Percentiles rank a stretch among this genome's conserved stretches.
Evolutionary conservation across 2,797 vertebrate genomes (phyloP).

Genomic region (Chelon labrosus): DNA sequence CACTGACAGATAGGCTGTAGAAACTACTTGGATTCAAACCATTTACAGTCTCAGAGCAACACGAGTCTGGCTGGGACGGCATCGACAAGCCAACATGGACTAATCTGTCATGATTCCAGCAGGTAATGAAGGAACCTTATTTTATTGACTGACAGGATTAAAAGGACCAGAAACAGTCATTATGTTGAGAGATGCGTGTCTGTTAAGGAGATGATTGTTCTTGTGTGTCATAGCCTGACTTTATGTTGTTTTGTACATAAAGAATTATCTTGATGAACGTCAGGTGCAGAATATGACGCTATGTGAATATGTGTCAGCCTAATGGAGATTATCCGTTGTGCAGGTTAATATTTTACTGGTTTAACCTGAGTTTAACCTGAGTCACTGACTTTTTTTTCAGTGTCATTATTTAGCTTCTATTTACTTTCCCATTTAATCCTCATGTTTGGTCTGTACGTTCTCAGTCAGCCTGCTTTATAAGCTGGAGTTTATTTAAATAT

Average conservation of each 20-base stretch:
- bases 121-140: constrained; percentile 70
- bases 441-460: background rate
- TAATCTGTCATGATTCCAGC: constrained; percentile 62
- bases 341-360: too few relatives aligned
- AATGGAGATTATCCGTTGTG: background rate
- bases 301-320: background rate
- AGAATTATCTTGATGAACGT: background rate
- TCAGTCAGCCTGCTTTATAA: background rate
- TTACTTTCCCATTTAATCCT: constrained; percentile 4
- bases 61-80: constrained; percentile 46
- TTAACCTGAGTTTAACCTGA: too few relatives aligned
- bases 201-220: constrained; percentile 1
- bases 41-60: constrained; percentile 6
- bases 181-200: constrained; percentile 14
- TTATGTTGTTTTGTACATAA: constrained; percentile 41
- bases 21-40: background rate
- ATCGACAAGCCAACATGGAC: constrained; percentile 40
- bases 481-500: background rate
- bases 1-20: constrained; percentile 19
- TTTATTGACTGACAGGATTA: constrained; percentile 40
- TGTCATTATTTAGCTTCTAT: constrained; percentile 8
- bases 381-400: too few relatives aligned
- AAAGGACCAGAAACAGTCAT: constrained; percentile 51
- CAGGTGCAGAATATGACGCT: constrained; percentile 12
- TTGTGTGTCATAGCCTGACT: constrained; percentile 4